These are phyloP conservation scores for Drosophila quadrilineata DNA, from an alignment of 1,140 invertebrate genomes.

Conservation along the genomic window DNA sequence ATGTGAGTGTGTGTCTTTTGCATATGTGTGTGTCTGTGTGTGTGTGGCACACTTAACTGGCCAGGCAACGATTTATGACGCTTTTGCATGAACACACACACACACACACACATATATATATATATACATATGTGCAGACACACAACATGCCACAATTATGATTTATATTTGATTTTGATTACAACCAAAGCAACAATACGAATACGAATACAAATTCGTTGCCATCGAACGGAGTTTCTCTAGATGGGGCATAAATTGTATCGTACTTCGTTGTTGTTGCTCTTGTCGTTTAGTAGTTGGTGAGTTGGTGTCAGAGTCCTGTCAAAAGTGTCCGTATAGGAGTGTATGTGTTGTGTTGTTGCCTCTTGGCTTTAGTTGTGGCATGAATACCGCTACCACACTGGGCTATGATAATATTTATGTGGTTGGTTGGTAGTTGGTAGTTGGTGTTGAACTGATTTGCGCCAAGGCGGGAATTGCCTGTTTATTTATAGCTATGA, in stretches of 20 bases:
- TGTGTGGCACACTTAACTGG: conserved; percentile 53
- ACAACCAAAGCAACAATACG: conserved; percentile 67
- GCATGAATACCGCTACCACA: conserved; percentile 46
- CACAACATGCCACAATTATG: conserved; percentile 55
- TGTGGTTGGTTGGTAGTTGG: too few relatives aligned
- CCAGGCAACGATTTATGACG: conserved; percentile 62
- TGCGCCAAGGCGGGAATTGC: conserved; percentile 39
- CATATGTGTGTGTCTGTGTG: conserved; percentile 4
- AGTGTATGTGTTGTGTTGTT: conserved; percentile 25
- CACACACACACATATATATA: conserved; percentile 43
- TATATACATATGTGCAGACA: conserved; percentile 34
- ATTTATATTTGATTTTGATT: conserved; percentile 78
- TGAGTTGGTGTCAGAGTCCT: conserved; percentile 19
- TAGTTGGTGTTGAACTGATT: conserved; percentile 29
- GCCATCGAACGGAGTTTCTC: conserved; percentile 8
- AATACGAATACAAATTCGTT: too few relatives aligned
- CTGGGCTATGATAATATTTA: conserved; percentile 68
- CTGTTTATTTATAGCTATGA: conserved; percentile 71
- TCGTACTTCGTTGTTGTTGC: conserved; percentile 27
- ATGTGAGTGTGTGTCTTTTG: conserved; percentile 1
- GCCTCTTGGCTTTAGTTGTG: conserved; percentile 2
- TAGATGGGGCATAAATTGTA: conserved; percentile 28
- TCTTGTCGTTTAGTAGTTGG: background rate
- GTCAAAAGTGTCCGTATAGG: conserved; percentile 6
- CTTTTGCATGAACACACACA: conserved; percentile 65